A percentile compares a stretch with the other conserved stretches of the same genome.
Conservation (phyloP, 1,140 invertebrate genomes). For the Drosophila sproati region DNA sequence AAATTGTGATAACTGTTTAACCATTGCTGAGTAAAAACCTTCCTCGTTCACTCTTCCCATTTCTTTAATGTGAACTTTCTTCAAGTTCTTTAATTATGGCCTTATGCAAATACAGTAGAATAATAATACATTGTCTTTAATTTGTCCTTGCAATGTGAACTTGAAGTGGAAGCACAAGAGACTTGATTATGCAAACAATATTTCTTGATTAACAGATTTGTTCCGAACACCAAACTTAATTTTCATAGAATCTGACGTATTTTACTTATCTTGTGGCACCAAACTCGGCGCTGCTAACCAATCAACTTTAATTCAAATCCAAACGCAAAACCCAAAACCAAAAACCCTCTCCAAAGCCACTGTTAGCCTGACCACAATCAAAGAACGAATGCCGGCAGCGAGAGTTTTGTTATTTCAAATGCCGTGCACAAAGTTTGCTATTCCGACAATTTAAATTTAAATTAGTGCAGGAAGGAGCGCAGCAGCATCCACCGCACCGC, state of each 20-base stretch:
- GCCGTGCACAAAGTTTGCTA: conserved; percentile 16
- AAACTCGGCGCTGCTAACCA: conserved; percentile 26
- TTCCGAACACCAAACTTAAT: neutral
- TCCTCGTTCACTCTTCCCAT: too few relatives aligned
- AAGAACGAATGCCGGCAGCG: conserved; percentile 45
- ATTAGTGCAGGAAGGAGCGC: conserved; percentile 29
- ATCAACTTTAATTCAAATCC: conserved; percentile 17
- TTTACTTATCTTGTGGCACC: conserved; percentile 23
- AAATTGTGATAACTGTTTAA: too few relatives aligned
- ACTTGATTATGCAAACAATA: neutral
- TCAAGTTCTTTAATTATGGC: neutral
- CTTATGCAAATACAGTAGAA: neutral
- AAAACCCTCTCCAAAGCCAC: conserved; percentile 5
- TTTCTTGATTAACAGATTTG: neutral
- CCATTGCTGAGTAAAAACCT: too few relatives aligned
- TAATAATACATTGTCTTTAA: neutral
- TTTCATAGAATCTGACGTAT: neutral
- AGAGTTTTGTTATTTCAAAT: conserved; percentile 55
- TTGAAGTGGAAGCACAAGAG: neutral
- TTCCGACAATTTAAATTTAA: conserved; percentile 56
- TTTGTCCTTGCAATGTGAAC: neutral
- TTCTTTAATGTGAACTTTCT: neutral
- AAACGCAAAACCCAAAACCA: neutral
- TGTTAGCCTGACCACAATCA: conserved; percentile 54
- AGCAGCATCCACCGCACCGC: neutral